phyloP scores from a whole-genome alignment of 2,113 vertebrate species.

The Pardalotus punctatus region DNA sequence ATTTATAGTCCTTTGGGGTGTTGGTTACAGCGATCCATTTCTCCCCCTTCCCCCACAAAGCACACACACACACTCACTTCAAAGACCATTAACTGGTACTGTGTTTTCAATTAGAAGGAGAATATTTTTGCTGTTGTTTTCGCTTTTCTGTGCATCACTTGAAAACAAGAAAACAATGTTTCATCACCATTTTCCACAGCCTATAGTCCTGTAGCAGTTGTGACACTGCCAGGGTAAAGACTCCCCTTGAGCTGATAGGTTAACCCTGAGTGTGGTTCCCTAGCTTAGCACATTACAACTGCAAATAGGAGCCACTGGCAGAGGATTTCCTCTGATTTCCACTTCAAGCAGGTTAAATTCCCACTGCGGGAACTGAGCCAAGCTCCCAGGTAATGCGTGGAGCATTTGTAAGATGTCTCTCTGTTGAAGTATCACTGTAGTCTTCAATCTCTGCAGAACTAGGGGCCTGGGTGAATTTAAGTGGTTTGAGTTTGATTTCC shows the following conservation, averaged over 20 bases:
- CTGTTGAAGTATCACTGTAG: accelerated
- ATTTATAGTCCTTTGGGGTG: conserved; percentile 60
- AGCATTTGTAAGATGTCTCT: not conserved
- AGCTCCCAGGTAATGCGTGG: not conserved
- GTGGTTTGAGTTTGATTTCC: not conserved
- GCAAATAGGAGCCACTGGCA: not conserved
- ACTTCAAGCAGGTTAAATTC: not conserved
- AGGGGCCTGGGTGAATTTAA: not conserved
- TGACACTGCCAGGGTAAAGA: not conserved
- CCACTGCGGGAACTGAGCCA: not conserved
- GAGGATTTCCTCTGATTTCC: not conserved
- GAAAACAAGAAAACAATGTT: not conserved
- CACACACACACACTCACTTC: not conserved
- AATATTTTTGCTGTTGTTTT: not conserved
- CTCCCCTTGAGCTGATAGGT: not conserved
- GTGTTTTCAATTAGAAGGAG: conserved; percentile 4
- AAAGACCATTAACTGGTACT: conserved; percentile 1
- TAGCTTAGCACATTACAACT: not conserved
- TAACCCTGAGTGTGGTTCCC: not conserved
- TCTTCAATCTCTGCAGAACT: not conserved
- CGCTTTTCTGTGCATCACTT: not conserved
- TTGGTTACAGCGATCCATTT: not conserved
- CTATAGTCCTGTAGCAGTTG: not conserved
- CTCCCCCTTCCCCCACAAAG: not conserved
- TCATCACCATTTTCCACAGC: not conserved